Evolutionary conservation across 2,888 invertebrate genomes (phyloP).

Genomic region (Gymnocheta viridis): DNA sequence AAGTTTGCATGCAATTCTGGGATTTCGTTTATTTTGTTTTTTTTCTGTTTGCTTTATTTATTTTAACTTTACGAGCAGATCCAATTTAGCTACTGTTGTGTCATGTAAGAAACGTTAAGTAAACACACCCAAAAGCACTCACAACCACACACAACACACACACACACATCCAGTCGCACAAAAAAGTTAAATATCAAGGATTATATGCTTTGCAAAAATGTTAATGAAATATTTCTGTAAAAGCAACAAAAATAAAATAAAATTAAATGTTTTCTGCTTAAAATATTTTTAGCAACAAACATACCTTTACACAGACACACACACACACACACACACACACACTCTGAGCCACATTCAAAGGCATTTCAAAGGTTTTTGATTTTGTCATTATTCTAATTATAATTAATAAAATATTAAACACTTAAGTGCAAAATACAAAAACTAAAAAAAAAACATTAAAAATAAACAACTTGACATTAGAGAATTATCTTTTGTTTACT

Average conservation of each 20-base stretch:
- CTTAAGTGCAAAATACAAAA: too few relatives aligned
- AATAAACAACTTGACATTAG: too few relatives aligned
- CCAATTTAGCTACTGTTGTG: slow-evolving; percentile 3
- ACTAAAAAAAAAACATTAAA: too few relatives aligned
- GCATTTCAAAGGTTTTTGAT: not conserved
- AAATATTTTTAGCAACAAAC: not conserved
- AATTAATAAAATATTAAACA: too few relatives aligned
- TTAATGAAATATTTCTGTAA: slow-evolving; percentile 28
- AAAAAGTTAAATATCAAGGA: slow-evolving; percentile 21
- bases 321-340: not conserved
- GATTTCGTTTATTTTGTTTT: slow-evolving; percentile 21
- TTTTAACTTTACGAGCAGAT: slow-evolving; percentile 15
- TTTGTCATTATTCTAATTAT: too few relatives aligned
- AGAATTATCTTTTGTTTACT: too few relatives aligned
- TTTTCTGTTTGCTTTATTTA: not conserved
- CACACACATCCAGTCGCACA: not conserved
- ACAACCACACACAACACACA: too few relatives aligned
- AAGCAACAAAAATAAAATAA: not conserved
- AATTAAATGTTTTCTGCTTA: not conserved
- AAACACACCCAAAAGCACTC: not conserved
- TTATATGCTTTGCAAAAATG: slow-evolving; percentile 12
- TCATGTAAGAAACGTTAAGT: slow-evolving; percentile 1
- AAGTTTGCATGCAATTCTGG: slow-evolving; percentile 37
- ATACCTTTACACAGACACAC: not conserved
- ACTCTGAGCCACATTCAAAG: too few relatives aligned